Percentiles rank a stretch among this genome's conserved stretches.
Conservation (phyloP, 1,140 invertebrate genomes). For the Metaphire vulgaris region DNA sequence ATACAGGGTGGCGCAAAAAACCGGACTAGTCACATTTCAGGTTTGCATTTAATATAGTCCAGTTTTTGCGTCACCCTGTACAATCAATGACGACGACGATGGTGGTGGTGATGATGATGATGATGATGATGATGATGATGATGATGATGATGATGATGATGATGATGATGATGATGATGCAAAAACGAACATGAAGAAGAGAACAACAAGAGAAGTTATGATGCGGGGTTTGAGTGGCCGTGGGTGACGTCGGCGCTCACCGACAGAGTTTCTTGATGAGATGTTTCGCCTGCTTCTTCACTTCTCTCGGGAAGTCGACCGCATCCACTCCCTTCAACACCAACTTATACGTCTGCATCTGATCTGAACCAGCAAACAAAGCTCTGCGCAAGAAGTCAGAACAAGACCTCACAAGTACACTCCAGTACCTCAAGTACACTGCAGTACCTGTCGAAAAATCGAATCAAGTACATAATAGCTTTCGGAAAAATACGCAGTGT, state of each 20-base stretch:
- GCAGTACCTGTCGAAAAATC: too few species aligned
- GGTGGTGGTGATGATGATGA: conserved; percentile 18
- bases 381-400: conserved; percentile 59
- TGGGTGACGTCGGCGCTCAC: conserved; percentile 1
- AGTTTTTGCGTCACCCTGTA: not conserved
- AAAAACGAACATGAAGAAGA: not conserved
- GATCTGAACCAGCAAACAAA: conserved; percentile 89
- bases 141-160: conserved; percentile 11
- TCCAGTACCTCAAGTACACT: not conserved
- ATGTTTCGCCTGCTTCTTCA: conserved; percentile 44
- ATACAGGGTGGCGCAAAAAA: too few species aligned
- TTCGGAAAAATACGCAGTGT: too few species aligned
- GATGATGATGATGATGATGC: not conserved
- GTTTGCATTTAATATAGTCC: not conserved
- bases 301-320: conserved; percentile 54
- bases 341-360: conserved; percentile 99
- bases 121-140: conserved; percentile 15
- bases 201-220: not conserved
- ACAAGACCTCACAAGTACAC: not conserved
- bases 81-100: conserved; percentile 24
- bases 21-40: not conserved
- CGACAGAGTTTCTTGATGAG: conserved; percentile 52
- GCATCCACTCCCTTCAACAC: conserved; percentile 98
- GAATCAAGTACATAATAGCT: too few species aligned
- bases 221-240: not conserved